Percentiles rank a stretch among this genome's conserved stretches.
These are phyloP conservation scores for Pluvialis apricaria DNA, from an alignment of 2,113 vertebrate species.

Conservation along the genomic window DNA sequence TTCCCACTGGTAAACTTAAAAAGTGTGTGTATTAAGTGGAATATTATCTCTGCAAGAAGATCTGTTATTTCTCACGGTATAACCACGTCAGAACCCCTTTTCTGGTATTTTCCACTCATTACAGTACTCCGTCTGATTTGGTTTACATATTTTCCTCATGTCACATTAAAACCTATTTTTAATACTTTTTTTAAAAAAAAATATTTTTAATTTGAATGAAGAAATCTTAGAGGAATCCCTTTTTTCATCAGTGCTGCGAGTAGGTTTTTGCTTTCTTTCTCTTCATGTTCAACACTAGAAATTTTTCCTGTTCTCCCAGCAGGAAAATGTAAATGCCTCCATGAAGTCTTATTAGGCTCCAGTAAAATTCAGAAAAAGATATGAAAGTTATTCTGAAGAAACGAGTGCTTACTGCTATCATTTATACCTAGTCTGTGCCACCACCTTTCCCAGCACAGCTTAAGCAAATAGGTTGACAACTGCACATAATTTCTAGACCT, in stretches of 20 bases:
- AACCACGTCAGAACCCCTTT: neutral
- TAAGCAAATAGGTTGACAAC: neutral
- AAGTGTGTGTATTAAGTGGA: neutral
- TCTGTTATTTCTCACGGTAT: neutral
- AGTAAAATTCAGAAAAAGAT: neutral
- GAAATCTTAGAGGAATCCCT: neutral
- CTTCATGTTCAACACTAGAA: neutral
- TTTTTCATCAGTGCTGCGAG: neutral
- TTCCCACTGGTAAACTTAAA: neutral
- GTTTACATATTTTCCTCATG: neutral
- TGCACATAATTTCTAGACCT: neutral
- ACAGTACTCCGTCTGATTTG: neutral
- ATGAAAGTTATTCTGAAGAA: neutral
- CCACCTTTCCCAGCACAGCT: neutral
- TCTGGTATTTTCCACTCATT: neutral
- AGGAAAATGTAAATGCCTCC: neutral
- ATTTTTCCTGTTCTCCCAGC: neutral
- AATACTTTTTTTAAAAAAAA: neutral
- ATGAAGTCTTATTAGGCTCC: neutral
- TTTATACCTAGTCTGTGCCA: neutral
- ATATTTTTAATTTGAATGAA: neutral
- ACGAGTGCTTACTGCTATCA: fast-evolving
- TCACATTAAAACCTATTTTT: neutral
- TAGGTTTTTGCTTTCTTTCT: neutral
- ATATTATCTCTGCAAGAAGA: neutral